phyloP scores from a whole-genome alignment of 2,888 invertebrate genomes.

The Polydrusus pterygomalis region DNA sequence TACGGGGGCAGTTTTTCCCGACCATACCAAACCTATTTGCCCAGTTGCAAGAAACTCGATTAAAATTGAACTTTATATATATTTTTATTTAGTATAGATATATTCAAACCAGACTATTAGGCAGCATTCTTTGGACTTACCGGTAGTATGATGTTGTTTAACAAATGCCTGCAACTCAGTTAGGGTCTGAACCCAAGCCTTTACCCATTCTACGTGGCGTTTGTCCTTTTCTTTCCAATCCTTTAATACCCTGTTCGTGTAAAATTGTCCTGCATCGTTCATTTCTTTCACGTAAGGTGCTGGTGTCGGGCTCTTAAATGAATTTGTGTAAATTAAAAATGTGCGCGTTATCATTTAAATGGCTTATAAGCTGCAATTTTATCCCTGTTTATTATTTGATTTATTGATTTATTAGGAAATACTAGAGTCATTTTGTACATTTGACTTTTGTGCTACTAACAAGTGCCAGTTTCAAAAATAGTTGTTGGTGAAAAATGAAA shows the following conservation, averaged over 20 bases:
- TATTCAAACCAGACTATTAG: too few species aligned
- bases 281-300: conserved; percentile 98
- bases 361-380: too few species aligned
- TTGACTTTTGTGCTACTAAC: too few species aligned
- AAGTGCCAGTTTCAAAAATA: too few species aligned
- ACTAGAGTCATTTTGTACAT: too few species aligned
- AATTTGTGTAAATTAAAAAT: too few species aligned
- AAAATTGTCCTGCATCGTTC: conserved; percentile 96
- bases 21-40: conserved; percentile 91
- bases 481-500: too few species aligned
- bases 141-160: conserved; percentile 96
- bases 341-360: too few species aligned
- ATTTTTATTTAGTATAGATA: background rate
- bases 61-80: too few species aligned
- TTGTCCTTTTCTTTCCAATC: conserved; percentile 98
- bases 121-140: conserved; percentile 67
- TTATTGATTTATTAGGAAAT: too few species aligned
- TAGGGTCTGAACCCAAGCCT: conserved; percentile 92
- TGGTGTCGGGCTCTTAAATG: conserved; percentile 84
- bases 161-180: conserved; percentile 92
- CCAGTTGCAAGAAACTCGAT: too few species aligned
- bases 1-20: conserved; percentile 68
- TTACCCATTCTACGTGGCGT: conserved; percentile 96
- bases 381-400: too few species aligned
- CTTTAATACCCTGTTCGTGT: conserved; percentile 97